Evolutionary conservation across 2,888 invertebrate genomes (phyloP).

Genomic region (Alviniconcha strummeri): DNA sequence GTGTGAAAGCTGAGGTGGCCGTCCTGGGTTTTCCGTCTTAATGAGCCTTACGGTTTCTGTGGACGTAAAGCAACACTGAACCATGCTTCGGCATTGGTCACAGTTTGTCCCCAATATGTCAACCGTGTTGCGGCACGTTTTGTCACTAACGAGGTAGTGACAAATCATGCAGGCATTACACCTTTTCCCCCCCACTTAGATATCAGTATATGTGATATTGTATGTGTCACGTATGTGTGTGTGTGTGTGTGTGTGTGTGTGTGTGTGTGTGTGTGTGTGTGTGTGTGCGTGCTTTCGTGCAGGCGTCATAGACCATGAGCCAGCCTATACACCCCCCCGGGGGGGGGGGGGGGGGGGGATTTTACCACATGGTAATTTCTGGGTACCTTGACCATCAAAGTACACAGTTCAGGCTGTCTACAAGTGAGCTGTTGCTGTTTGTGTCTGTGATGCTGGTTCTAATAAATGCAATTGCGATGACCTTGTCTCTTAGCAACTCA

Average conservation of each 20-base stretch:
- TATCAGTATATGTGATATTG: neutral
- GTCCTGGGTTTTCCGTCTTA: neutral
- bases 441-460: too few species aligned
- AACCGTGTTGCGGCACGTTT: neutral
- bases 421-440: too few species aligned
- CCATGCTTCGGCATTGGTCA: too few species aligned
- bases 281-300: neutral
- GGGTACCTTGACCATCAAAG: too few species aligned
- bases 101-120: neutral
- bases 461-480: too few species aligned
- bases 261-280: conserved; percentile 3
- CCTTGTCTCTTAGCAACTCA: too few species aligned
- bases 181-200: neutral
- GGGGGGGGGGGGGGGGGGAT: too few species aligned
- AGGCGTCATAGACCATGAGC: too few species aligned
- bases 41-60: neutral
- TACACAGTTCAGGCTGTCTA: too few species aligned
- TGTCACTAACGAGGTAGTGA: neutral
- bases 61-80: neutral
- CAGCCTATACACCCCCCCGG: too few species aligned
- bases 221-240: neutral
- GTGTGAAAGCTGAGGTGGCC: too few species aligned
- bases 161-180: neutral
- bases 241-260: neutral
- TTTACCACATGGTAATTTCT: too few species aligned